Evolutionary conservation across 2,113 vertebrate genomes (phyloP), one percentile per base, ranked within the genome.

Genomic region (Oryzias curvinotus): DNA sequence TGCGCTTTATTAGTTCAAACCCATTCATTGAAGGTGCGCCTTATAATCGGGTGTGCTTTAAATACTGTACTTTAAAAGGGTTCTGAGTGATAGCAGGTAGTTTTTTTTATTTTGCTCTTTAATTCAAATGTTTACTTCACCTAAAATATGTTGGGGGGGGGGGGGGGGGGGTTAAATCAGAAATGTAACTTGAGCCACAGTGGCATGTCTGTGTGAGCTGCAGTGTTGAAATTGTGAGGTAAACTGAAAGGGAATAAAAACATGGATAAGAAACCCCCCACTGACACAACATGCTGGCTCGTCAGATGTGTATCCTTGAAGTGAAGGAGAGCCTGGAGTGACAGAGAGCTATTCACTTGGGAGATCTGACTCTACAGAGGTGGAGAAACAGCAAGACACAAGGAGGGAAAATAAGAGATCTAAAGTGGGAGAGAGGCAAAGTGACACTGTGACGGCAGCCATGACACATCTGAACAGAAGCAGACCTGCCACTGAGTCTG

Each of bases 211-310:
- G 1, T 65, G 16, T 67, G 15, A 25, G 2, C 57, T 30, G 19
- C 50, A 61, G 44, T 1, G 1, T 30, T 1, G 13, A 45, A 1
- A 56, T 45, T 14, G 60, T 48, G 8, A 19, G 47, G 19, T 55
- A 21, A 69, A 60, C 57, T 49, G 65, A 52, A 50, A 47, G 59
- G 51, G 58, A 77, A 65, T 48, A 61, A 62, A 46, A 21, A 57
- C 47, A 50, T 21, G 45, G 28, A 8, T 46, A 43, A 57, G 57
- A 46, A 74, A 57, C 50, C 23, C n/a, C 48, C 4, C 28, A 43
- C 68, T 76, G 60, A 28, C 63, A 49, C 52, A 65, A 74, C 65
- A 73, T 65, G 58, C 71, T 74, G 63, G 82, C 60, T 71, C 62
- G 73, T 73, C 69, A 42, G 21, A 68, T 64, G 57, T 49, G 42